A percentile compares a stretch with the other conserved stretches of the same genome.
phyloP scores from a whole-genome alignment of 2,888 invertebrate genomes.

The Cantharis flavilabris region DNA sequence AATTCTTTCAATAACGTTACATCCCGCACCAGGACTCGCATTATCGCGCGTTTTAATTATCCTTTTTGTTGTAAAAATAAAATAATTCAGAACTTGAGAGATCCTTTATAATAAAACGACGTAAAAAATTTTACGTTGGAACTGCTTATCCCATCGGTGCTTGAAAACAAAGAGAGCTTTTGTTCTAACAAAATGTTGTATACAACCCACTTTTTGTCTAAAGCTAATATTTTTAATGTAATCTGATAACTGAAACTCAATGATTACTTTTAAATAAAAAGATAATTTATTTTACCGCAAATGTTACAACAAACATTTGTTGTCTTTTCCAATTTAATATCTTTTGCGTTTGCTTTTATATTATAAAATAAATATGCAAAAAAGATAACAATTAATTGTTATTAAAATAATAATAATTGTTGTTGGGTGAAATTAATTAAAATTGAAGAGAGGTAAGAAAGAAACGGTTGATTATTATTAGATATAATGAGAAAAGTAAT shows the following conservation, averaged over 20 bases:
- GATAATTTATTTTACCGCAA: not conserved
- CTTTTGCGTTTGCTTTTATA: too few relatives aligned
- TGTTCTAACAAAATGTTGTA: not conserved
- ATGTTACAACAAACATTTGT: not conserved
- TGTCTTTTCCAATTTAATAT: not conserved
- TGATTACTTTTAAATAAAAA: not conserved
- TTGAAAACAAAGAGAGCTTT: not conserved
- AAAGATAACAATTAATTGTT: not conserved
- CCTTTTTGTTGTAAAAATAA: conserved; percentile 12
- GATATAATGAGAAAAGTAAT: not conserved
- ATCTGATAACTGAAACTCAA: not conserved
- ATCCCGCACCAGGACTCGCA: not conserved
- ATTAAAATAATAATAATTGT: not conserved
- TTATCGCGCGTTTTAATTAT: conserved; percentile 12
- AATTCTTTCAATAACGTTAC: not conserved
- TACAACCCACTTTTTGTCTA: not conserved
- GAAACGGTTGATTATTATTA: not conserved
- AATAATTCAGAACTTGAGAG: conserved; percentile 10
- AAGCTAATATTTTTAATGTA: not conserved
- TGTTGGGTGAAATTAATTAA: not conserved
- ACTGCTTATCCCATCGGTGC: conserved; percentile 1
- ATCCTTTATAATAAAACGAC: conserved; percentile 18
- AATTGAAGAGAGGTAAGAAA: not conserved
- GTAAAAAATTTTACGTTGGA: conserved; percentile 9
- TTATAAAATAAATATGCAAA: too few relatives aligned